These are phyloP conservation scores for Lasiurus cinereus DNA, from an alignment of 2,113 vertebrate species.

Conservation along the genomic window DNA sequence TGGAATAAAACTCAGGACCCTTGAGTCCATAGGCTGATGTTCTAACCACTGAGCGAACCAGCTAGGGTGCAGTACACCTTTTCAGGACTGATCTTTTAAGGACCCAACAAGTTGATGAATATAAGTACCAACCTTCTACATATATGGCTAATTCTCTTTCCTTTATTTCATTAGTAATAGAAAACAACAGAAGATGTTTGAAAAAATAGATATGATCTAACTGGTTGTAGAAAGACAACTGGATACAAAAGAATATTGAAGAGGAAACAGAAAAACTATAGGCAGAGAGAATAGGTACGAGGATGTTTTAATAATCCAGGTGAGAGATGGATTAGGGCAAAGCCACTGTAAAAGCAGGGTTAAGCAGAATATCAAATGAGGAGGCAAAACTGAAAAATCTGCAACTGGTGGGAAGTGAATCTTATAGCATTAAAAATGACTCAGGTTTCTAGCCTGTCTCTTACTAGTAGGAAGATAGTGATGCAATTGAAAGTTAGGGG, in stretches of 20 bases:
- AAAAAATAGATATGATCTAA: constrained; percentile 1
- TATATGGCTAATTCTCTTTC: not conserved
- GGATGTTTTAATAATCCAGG: not conserved
- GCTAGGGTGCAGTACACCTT: no score
- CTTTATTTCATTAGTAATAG: not conserved
- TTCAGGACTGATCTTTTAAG: not conserved
- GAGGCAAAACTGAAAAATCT: not conserved
- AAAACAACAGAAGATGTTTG: not conserved
- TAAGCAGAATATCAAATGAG: not conserved
- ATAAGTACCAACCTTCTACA: not conserved
- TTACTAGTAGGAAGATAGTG: not conserved
- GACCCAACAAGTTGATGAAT: not conserved
- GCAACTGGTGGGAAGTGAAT: not conserved
- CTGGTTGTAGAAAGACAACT: constrained; percentile 17
- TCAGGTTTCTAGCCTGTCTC: not conserved
- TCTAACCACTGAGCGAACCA: no score
- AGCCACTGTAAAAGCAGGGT: not conserved
- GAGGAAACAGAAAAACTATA: not conserved
- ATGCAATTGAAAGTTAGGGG: not conserved
- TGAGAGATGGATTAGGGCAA: not conserved
- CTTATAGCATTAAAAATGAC: not conserved
- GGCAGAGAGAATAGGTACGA: not conserved
- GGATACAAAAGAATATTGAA: not conserved
- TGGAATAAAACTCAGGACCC: no score
- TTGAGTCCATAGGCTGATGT: no score